Evolutionary conservation across 2,888 invertebrate species (phyloP).

Genomic region (Brachyopa scutellaris): DNA sequence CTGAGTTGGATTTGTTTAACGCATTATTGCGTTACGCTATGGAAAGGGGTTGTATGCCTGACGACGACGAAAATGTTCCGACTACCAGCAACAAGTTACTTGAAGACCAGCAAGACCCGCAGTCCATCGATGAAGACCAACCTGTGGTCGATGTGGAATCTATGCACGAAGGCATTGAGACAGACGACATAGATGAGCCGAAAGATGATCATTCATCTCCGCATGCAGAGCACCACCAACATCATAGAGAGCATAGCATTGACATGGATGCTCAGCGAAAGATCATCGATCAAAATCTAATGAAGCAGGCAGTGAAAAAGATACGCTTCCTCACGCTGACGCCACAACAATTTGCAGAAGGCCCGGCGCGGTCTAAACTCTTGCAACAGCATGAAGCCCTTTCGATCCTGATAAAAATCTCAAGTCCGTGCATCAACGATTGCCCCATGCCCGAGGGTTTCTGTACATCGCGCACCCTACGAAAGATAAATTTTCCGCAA

Average conservation of each 20-base stretch:
- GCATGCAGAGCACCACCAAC: slow-evolving; percentile 63
- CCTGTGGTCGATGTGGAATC: slow-evolving; percentile 73
- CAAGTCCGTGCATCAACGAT: slow-evolving; percentile 86
- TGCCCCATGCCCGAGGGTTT: slow-evolving; percentile 89
- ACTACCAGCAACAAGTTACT: slow-evolving; percentile 44
- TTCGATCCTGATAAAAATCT: slow-evolving; percentile 91
- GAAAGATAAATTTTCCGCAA: slow-evolving; percentile 76
- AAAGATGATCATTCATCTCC: slow-evolving; percentile 74
- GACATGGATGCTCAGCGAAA: slow-evolving; percentile 78
- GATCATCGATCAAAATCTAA: slow-evolving; percentile 79
- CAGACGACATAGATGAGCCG: slow-evolving; percentile 76
- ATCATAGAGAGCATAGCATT: slow-evolving; percentile 27
- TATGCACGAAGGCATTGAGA: slow-evolving; percentile 70
- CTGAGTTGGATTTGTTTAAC: slow-evolving; percentile 90
- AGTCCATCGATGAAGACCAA: slow-evolving; percentile 62
- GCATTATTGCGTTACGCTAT: slow-evolving; percentile 87
- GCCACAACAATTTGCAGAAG: slow-evolving; percentile 92
- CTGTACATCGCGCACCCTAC: slow-evolving; percentile 82
- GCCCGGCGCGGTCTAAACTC: slow-evolving; percentile 89
- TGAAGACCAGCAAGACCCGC: slow-evolving; percentile 14
- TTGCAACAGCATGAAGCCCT: slow-evolving; percentile 90
- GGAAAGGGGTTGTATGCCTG: slow-evolving; percentile 82
- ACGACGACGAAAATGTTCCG: slow-evolving; percentile 68
- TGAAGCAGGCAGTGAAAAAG: slow-evolving; percentile 88
- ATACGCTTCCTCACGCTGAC: slow-evolving; percentile 90